A percentile compares a stretch with the other conserved stretches of the same genome.
phyloP scores from a whole-genome alignment of 2,113 vertebrate genomes.

The Thamnaconus septentrionalis region DNA sequence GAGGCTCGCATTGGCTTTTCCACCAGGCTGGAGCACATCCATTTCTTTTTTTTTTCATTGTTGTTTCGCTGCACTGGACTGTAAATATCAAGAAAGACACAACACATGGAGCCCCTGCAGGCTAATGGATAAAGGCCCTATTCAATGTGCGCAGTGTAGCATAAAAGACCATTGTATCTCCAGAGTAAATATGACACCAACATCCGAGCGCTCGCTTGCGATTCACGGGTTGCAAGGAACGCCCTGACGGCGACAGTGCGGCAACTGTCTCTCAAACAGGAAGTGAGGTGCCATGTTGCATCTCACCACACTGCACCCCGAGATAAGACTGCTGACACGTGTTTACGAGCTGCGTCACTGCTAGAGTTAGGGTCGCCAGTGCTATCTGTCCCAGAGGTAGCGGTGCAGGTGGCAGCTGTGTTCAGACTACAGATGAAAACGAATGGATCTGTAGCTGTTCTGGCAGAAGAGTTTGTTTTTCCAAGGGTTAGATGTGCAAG shows the following conservation, averaged over 20 bases:
- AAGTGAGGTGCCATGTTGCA: slow-evolving; percentile 7
- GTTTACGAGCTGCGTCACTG: too few species aligned
- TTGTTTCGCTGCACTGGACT: neutral
- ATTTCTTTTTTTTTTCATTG: too few species aligned
- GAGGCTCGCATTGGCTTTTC: neutral
- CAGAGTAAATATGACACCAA: slow-evolving; percentile 41
- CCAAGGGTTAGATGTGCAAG: too few species aligned
- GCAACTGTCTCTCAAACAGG: slow-evolving; percentile 19
- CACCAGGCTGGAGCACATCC: too few species aligned
- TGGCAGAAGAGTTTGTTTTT: too few species aligned
- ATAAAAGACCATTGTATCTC: slow-evolving; percentile 39
- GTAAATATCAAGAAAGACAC: neutral
- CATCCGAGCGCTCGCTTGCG: slow-evolving; percentile 30
- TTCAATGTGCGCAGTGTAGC: neutral
- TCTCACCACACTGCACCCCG: slow-evolving; percentile 22
- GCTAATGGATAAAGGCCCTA: slow-evolving; percentile 4
- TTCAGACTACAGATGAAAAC: too few species aligned
- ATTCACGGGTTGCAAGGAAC: slow-evolving; percentile 30
- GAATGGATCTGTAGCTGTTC: too few species aligned
- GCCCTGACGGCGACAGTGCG: slow-evolving; percentile 1
- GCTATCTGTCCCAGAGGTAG: too few species aligned
- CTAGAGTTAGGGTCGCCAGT: too few species aligned
- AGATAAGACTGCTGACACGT: slow-evolving; percentile 1
- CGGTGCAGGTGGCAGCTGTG: too few species aligned
- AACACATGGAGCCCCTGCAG: neutral